Conservation (phyloP, 2,113 vertebrate species). For the Kobus ellipsiprymnus region DNA sequence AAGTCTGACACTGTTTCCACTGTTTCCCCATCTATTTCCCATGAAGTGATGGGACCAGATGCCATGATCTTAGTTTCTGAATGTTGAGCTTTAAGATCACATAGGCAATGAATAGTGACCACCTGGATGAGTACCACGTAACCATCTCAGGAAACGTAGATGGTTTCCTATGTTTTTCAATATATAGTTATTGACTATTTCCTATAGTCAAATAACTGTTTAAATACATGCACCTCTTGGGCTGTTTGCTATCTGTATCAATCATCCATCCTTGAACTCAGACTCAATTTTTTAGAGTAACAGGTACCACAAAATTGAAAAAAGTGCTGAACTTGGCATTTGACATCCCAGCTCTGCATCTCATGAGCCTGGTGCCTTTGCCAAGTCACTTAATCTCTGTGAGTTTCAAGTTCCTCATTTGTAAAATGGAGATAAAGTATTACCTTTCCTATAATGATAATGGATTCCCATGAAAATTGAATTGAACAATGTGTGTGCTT, state of each 20-base stretch:
- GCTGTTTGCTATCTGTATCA: neutral
- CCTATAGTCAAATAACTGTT: neutral
- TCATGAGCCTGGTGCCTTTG: fast-evolving
- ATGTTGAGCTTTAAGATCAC: too few relatives aligned
- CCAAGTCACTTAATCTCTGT: neutral
- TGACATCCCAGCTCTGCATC: neutral
- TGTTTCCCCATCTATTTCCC: too few relatives aligned
- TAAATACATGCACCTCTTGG: neutral
- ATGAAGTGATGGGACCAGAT: too few relatives aligned
- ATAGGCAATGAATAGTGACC: neutral
- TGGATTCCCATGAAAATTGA: neutral
- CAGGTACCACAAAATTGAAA: neutral
- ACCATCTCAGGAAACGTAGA: neutral
- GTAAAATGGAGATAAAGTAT: neutral
- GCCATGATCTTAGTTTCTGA: too few relatives aligned
- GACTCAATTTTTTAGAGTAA: neutral
- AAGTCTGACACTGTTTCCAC: too few relatives aligned
- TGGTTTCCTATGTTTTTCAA: neutral
- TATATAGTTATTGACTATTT: neutral
- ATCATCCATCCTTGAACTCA: neutral
- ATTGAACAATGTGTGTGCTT: neutral
- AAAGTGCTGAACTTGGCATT: neutral
- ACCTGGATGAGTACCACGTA: neutral
- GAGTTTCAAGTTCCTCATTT: neutral
- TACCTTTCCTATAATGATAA: neutral